phyloP scores from a whole-genome alignment of 1,140 invertebrate species.

The Rhagoletis pomonella region DNA sequence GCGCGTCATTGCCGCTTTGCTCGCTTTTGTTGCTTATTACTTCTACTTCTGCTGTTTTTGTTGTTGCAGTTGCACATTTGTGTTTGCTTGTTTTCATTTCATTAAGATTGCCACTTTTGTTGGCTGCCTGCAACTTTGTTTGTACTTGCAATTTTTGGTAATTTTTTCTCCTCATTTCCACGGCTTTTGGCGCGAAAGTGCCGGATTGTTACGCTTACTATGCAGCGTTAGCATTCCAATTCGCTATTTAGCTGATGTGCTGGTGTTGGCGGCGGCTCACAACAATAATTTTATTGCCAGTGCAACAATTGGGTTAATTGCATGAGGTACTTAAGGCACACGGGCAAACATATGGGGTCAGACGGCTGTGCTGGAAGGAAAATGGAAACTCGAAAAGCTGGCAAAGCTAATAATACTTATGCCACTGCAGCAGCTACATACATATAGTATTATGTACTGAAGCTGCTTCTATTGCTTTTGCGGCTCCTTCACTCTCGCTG shows the following conservation, averaged over 20 bases:
- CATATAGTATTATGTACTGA: no score
- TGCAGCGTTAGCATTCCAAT: background rate
- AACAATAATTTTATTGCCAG: constrained; percentile 46
- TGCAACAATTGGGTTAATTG: constrained; percentile 50
- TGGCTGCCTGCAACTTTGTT: constrained; percentile 22
- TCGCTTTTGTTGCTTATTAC: background rate
- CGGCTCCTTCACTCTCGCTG: background rate
- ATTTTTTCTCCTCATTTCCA: background rate
- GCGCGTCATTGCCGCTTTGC: background rate
- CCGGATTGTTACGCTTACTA: background rate
- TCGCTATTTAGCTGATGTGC: no score
- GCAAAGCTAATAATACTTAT: constrained; percentile 11
- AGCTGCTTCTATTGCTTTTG: background rate
- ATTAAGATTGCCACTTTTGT: constrained; percentile 45
- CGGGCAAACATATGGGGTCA: background rate
- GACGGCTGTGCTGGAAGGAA: background rate
- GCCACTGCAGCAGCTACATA: background rate
- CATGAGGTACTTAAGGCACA: constrained; percentile 41
- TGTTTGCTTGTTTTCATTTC: constrained; percentile 47
- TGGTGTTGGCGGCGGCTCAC: constrained; percentile 45
- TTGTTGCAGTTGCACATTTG: background rate
- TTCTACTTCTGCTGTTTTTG: background rate
- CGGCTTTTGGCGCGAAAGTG: constrained; percentile 17
- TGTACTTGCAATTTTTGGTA: constrained; percentile 4
- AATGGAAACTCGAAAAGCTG: background rate